A percentile compares a stretch with the other conserved stretches of the same genome.
These are phyloP conservation scores for Boleophthalmus pectinirostris DNA, from an alignment of 2,113 vertebrate genomes.

Conservation along the genomic window DNA sequence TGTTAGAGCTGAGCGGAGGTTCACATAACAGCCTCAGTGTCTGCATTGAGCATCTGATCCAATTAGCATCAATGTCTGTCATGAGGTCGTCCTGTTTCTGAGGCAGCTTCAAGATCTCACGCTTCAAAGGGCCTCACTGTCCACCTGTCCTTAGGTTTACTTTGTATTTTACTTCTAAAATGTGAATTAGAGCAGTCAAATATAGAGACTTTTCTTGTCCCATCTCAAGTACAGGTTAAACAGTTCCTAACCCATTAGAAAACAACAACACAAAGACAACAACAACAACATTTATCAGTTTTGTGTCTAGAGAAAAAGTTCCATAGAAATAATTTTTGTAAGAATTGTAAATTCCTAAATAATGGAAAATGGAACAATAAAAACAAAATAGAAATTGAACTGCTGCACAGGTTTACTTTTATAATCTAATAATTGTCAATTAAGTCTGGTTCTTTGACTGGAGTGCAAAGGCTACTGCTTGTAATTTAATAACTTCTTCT, in stretches of 20 bases:
- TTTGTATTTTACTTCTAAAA: neutral
- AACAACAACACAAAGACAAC: too few relatives aligned
- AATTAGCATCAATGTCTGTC: conserved; percentile 68
- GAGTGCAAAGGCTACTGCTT: neutral
- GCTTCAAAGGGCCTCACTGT: conserved; percentile 3
- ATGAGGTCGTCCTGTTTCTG: conserved; percentile 58
- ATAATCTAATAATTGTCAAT: neutral
- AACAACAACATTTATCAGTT: too few relatives aligned
- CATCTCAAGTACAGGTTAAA: too few relatives aligned
- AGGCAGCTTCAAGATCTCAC: conserved; percentile 21
- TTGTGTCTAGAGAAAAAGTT: too few relatives aligned
- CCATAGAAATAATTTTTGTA: too few relatives aligned
- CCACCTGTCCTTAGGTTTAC: neutral
- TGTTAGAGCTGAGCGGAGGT: conserved; percentile 44
- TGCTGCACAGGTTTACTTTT: neutral
- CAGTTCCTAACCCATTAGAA: too few relatives aligned
- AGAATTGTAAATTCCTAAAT: too few relatives aligned
- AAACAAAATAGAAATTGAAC: too few relatives aligned
- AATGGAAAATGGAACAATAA: too few relatives aligned
- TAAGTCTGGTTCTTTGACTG: neutral
- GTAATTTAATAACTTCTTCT: neutral
- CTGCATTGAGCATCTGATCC: conserved; percentile 59
- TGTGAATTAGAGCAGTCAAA: neutral
- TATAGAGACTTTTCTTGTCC: neutral
- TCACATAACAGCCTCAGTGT: conserved; percentile 57